These are phyloP conservation scores for Eutolmus rufibarbis DNA, from an alignment of 2,888 invertebrate species.

Conservation along the genomic window DNA sequence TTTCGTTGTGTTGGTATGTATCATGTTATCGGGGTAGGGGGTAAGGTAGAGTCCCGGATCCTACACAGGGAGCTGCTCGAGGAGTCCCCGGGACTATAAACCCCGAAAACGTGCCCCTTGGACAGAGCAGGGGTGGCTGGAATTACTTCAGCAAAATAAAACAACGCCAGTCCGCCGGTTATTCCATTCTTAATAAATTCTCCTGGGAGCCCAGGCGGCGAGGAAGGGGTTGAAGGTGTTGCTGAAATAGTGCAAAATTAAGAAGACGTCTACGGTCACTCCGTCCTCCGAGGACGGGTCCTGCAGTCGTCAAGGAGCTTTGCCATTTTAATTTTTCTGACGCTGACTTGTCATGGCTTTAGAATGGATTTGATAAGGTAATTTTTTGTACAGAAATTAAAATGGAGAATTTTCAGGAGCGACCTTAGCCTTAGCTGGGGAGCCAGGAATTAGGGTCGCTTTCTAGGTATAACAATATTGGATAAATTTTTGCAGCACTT, in stretches of 20 bases:
- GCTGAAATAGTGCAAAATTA: conserved; percentile 37
- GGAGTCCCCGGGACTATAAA: not conserved
- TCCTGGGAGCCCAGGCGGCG: not conserved
- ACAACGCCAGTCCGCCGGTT: conserved; percentile 31
- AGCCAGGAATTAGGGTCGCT: not conserved
- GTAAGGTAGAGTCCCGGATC: not conserved
- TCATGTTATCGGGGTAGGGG: conserved; percentile 4
- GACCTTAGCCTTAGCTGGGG: not conserved
- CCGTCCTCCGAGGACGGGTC: not conserved
- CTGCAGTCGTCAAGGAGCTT: not conserved
- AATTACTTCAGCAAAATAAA: conserved; percentile 39
- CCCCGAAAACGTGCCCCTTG: not conserved
- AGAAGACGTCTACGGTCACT: conserved; percentile 15
- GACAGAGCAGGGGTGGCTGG: not conserved
- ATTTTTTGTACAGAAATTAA: not conserved
- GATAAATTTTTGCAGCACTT: not conserved
- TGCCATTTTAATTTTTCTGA: conserved; percentile 10
- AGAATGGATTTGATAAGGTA: not conserved
- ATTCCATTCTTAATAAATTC: conserved; percentile 38
- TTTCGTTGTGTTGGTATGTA: conserved; percentile 34
- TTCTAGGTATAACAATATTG: not conserved
- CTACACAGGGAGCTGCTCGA: not conserved
- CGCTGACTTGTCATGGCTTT: not conserved
- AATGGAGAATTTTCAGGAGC: not conserved
- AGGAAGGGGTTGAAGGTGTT: not conserved